Percentiles rank a stretch among this genome's conserved stretches.
phyloP scores from a whole-genome alignment of 2,113 vertebrate species.

The Grammomys surdaster region DNA sequence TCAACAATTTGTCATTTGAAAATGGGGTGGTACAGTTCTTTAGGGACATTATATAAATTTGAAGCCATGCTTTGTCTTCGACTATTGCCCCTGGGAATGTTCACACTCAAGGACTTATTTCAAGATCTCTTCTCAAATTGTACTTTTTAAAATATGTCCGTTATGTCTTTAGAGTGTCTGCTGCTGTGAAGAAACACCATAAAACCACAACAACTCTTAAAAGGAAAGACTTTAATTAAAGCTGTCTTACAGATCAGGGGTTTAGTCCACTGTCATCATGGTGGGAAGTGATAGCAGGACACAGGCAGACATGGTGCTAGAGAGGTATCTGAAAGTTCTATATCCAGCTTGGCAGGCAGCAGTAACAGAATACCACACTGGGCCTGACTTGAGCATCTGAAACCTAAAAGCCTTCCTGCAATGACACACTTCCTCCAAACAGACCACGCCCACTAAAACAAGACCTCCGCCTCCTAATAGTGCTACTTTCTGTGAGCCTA shows the following conservation, averaged over 20 bases:
- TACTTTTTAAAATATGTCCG: constrained; percentile 7
- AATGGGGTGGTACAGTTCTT: neutral
- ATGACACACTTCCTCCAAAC: neutral
- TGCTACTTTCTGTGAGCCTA: neutral
- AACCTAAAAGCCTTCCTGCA: neutral
- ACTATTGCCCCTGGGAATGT: constrained; percentile 27
- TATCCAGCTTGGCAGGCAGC: neutral
- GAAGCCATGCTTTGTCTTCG: constrained; percentile 6
- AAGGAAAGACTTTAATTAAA: neutral
- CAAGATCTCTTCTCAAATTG: neutral
- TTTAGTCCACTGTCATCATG: neutral
- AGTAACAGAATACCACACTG: neutral
- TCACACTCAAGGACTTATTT: constrained; percentile 35
- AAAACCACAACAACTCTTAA: neutral
- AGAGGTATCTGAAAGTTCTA: neutral
- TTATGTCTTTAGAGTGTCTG: neutral
- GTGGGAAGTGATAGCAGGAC: neutral
- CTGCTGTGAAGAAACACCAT: neutral
- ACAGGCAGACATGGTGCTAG: neutral
- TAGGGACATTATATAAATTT: constrained; percentile 1
- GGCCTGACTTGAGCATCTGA: neutral
- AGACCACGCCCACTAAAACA: neutral
- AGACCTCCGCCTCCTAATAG: neutral
- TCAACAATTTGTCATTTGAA: constrained; percentile 14
- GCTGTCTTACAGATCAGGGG: neutral